Percentiles rank a stretch among this genome's conserved stretches.
phyloP scores from a whole-genome alignment of 35 echinoderm and acorn worm genomes.

The Heliocidaris erythrogramma region DNA sequence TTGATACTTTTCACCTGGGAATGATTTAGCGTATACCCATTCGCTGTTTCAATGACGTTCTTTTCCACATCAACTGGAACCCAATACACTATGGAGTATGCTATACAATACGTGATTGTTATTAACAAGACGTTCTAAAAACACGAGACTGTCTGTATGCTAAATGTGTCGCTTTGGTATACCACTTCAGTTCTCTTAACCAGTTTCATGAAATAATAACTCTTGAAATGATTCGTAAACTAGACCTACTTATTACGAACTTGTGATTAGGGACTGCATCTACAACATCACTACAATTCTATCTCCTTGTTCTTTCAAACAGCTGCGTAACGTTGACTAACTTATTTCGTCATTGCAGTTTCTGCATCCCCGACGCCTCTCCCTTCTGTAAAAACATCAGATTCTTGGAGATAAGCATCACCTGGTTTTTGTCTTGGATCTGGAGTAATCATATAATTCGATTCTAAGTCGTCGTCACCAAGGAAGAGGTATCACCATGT shows the following conservation, averaged over 20 bases:
- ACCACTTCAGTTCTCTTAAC: background rate
- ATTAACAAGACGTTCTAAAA: background rate
- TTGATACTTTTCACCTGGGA: too few relatives aligned
- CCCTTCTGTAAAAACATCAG: background rate
- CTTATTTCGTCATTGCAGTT: background rate
- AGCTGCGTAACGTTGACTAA: background rate
- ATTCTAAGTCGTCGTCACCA: background rate
- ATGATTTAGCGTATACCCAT: too few relatives aligned
- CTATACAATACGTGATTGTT: background rate
- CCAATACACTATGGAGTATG: too few relatives aligned
- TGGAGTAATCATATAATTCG: background rate
- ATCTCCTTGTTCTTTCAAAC: background rate
- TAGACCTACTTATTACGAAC: background rate
- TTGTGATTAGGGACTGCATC: too few relatives aligned
- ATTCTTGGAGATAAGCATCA: background rate
- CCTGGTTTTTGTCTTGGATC: background rate
- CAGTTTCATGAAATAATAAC: background rate
- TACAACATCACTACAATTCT: too few relatives aligned
- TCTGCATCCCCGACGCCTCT: background rate
- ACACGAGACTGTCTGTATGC: background rate
- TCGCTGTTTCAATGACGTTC: too few relatives aligned
- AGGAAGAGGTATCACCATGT: background rate
- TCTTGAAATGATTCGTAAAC: too few relatives aligned
- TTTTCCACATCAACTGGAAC: too few relatives aligned
- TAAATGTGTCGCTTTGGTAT: background rate